These are phyloP conservation scores for Petrocephalus sullivani DNA, from an alignment of 2,797 vertebrate species.

Conservation along the genomic window DNA sequence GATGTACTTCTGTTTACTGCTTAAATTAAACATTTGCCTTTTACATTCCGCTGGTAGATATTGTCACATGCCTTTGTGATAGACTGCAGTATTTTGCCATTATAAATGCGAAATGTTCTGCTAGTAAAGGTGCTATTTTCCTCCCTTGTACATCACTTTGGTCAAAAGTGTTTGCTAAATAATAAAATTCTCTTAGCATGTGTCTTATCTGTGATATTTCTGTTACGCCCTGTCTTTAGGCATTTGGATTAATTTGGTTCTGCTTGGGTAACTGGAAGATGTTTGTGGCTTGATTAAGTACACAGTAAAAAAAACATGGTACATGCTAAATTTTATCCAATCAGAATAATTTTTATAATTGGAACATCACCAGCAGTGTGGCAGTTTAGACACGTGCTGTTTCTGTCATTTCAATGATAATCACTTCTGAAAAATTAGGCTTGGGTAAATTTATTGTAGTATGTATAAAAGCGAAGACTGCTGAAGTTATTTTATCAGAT, in stretches of 20 bases:
- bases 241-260: not conserved
- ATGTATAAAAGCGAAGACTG: not conserved
- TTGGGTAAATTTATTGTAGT: not conserved
- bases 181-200: not conserved
- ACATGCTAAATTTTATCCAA: not conserved
- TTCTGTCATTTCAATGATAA: not conserved
- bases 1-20: not conserved
- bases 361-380: not conserved
- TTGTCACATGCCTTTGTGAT: not conserved
- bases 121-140: not conserved
- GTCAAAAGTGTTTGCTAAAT: not conserved
- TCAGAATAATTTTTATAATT: not conserved
- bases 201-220: not conserved
- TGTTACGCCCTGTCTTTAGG: not conserved
- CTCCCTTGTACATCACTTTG: not conserved
- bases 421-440: not conserved
- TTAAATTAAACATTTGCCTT: constrained; percentile 3
- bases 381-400: not conserved
- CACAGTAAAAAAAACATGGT: not conserved
- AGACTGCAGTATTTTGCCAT: not conserved
- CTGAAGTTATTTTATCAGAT: not conserved
- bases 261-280: not conserved
- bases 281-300: not conserved
- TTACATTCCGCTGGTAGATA: not conserved
- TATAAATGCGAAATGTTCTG: not conserved